A percentile compares a stretch with the other conserved stretches of the same genome.
Evolutionary conservation across 2,113 vertebrate species (phyloP).

Genomic region (Burhinus oedicnemus): DNA sequence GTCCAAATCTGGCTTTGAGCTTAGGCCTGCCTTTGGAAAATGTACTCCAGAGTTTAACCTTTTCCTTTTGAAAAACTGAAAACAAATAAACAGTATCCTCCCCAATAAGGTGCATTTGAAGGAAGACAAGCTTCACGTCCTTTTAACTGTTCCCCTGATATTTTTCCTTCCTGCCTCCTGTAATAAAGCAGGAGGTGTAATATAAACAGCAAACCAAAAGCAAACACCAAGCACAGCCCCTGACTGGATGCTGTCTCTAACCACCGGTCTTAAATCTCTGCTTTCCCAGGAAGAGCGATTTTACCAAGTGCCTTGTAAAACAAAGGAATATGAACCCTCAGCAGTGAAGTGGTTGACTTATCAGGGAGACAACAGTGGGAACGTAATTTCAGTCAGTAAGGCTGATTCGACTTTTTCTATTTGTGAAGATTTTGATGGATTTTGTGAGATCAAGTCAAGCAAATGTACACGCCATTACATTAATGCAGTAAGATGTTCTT

Average conservation of each 20-base stretch:
- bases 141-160: background rate
- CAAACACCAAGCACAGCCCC: background rate
- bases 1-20: background rate
- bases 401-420: background rate
- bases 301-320: background rate
- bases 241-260: background rate
- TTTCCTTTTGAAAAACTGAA: background rate
- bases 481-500: background rate
- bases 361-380: background rate
- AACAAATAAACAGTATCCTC: background rate
- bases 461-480: background rate
- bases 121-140: background rate
- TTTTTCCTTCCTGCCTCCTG: background rate
- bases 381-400: conserved; percentile 22
- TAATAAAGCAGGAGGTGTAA: background rate
- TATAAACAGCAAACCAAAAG: background rate
- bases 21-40: background rate
- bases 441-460: conserved; percentile 8
- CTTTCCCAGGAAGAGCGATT: background rate
- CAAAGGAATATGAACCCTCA: background rate
- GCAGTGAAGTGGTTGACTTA: background rate
- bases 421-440: conserved; percentile 33
- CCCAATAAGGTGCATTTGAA: background rate
- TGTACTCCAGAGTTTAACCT: background rate
- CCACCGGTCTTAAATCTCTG: background rate